Base-by-base conservation (phyloP, 2,888 invertebrate genomes). In the Fragum whitleyi region DNA sequence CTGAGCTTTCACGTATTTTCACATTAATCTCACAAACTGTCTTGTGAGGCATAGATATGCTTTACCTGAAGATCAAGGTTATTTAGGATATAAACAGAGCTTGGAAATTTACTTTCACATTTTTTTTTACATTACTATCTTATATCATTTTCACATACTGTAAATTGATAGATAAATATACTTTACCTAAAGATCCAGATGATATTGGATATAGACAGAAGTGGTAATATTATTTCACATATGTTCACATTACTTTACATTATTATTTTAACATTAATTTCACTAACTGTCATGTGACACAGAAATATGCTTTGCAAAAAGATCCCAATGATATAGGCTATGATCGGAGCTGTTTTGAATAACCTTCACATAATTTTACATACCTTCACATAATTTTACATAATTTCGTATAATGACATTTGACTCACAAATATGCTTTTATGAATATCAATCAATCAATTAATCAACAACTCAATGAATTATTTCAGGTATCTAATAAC, bases 301-400 rank as follows among this genome's bases (percentile, higher is more conserved):
- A 90, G 70, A 91, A 90, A 70, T 91, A 90, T 57, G 79, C 86
- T 2, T 82, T 91, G 62, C 80, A 87, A 0, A 89, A 90, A 28
- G 91, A 91, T 70, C 90, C 91, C 0, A 90, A 91, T 70, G 90
- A 91, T 71, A 88, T 90, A 23, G 90, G 88, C 0, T 90, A 90
- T 72, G 81, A 86, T 21, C 78, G 90, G 28, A 86, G 79, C 68
- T 91, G 89, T 89, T 84, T 87, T 62, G 26, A 2, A 9, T 9
- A n/a, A 47, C 9, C 5, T 36, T 36, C 9, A 36, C n/a, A n/a
- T 11, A 47, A 14, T 47, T 14, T 47, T 47, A 14, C n/a, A n/a
- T n/a, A n/a, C n/a, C n/a, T n/a, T 14, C 47, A 47, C 11, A 14
- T 47, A 16, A n/a, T n/a, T n/a, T n/a, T n/a, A n/a, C n/a, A n/a